Conservation (phyloP, 1,140 invertebrate species). For the Pantala flavescens region DNA sequence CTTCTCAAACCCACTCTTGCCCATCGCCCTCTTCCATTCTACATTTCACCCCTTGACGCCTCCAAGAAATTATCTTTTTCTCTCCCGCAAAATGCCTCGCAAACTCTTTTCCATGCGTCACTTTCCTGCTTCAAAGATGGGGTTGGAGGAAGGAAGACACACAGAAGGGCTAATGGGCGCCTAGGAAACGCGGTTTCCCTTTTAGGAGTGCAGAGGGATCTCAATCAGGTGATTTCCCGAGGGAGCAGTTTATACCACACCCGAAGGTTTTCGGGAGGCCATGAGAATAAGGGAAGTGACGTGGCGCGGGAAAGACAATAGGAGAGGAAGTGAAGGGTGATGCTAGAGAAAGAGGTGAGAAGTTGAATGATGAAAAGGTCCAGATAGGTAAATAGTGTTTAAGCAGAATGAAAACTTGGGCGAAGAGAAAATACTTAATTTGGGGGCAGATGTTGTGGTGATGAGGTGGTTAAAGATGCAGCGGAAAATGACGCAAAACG, state of each 20-base stretch:
- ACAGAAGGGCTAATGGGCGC: background rate
- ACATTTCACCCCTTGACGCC: background rate
- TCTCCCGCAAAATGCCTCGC: too few relatives aligned
- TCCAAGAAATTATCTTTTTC: too few relatives aligned
- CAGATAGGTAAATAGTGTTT: too few relatives aligned
- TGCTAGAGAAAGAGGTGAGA: background rate
- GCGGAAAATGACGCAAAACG: too few relatives aligned
- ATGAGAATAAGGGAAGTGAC: background rate
- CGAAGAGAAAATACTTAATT: too few relatives aligned
- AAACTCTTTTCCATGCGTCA: too few relatives aligned
- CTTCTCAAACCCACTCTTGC: background rate
- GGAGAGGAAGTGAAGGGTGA: background rate
- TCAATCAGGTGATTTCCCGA: conserved; percentile 8
- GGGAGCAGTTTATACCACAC: conserved; percentile 2
- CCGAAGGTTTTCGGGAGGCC: conserved; percentile 1
- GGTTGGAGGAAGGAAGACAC: background rate
- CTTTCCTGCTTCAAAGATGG: background rate
- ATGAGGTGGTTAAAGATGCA: too few relatives aligned
- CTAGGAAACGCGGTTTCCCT: background rate
- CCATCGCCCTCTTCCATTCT: background rate
- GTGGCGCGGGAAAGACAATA: background rate
- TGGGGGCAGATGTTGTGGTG: too few relatives aligned
- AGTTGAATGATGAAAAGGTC: background rate
- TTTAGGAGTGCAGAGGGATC: conserved; percentile 3
- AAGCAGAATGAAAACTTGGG: too few relatives aligned